A percentile compares a stretch with the other conserved stretches of the same genome.
Evolutionary conservation across 2,888 invertebrate genomes (phyloP).

Genomic region (Chrysolina oricalcia): DNA sequence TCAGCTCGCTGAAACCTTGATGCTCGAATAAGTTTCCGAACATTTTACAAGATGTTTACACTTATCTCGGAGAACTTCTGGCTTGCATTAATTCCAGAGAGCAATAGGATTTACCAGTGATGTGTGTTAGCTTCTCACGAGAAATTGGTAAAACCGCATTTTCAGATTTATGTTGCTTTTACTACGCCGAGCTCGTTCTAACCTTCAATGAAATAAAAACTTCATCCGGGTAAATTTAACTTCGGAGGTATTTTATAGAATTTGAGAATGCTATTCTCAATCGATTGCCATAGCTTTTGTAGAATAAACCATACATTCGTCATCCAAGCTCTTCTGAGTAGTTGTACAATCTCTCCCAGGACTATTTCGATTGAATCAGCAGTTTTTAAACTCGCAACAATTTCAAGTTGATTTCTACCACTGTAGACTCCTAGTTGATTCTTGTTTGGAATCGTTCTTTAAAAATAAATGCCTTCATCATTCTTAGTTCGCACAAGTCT

Average conservation of each 20-base stretch:
- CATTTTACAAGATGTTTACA: constrained; percentile 5
- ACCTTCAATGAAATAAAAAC: neutral
- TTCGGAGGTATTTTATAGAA: neutral
- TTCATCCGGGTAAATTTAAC: neutral
- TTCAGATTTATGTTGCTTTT: constrained; percentile 6
- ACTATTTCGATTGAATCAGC: too few species aligned
- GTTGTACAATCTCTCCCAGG: neutral
- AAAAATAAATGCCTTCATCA: too few species aligned
- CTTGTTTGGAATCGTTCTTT: too few species aligned
- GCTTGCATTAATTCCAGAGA: constrained; percentile 5
- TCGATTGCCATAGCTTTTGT: neutral
- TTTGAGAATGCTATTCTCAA: neutral
- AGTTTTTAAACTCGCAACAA: too few species aligned
- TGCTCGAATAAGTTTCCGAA: neutral
- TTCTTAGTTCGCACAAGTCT: too few species aligned
- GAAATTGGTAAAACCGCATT: neutral
- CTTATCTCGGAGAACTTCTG: constrained; percentile 1
- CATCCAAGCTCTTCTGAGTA: neutral
- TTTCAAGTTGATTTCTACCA: too few species aligned
- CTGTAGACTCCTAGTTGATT: too few species aligned
- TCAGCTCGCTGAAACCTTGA: neutral
- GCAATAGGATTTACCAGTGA: neutral
- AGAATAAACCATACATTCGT: neutral
- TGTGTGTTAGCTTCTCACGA: constrained; percentile 3
- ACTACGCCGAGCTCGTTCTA: neutral